Evolutionary conservation across 2,888 invertebrate genomes (phyloP).

Genomic region (Drosophila robusta): DNA sequence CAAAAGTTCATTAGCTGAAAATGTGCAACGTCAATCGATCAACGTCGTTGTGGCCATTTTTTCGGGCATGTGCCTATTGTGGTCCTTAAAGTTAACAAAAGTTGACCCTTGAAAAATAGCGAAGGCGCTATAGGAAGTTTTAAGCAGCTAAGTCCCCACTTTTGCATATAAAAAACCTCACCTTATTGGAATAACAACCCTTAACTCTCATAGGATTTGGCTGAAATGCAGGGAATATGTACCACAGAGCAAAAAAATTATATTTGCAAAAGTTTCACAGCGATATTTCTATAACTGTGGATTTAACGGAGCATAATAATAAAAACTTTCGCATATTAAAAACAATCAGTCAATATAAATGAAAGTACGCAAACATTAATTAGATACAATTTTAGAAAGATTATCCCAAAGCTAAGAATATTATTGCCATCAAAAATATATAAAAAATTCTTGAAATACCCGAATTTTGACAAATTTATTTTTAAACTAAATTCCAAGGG

Average conservation of each 20-base stretch:
- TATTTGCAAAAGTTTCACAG: not conserved
- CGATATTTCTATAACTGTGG: no score
- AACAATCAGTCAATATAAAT: no score
- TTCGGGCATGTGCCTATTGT: conserved; percentile 20
- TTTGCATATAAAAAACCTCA: not conserved
- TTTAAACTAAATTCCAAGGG: no score
- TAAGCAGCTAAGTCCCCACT: no score
- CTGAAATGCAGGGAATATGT: not conserved
- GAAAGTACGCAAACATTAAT: no score
- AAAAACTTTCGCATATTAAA: no score
- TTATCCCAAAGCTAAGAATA: no score
- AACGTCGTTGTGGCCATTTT: conserved; percentile 41
- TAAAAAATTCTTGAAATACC: no score
- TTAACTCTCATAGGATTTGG: not conserved
- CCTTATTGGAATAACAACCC: not conserved
- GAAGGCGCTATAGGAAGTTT: not conserved
- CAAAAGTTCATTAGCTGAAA: conserved; percentile 61
- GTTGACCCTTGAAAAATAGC: not conserved
- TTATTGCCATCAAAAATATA: no score
- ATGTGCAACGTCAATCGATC: conserved; percentile 63
- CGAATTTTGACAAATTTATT: no score
- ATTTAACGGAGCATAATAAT: no score
- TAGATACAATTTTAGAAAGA: no score
- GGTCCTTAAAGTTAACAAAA: conserved; percentile 8
- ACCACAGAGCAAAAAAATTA: not conserved